Evolutionary conservation across 2,797 vertebrate species (phyloP).

Genomic region (Pampus argenteus): DNA sequence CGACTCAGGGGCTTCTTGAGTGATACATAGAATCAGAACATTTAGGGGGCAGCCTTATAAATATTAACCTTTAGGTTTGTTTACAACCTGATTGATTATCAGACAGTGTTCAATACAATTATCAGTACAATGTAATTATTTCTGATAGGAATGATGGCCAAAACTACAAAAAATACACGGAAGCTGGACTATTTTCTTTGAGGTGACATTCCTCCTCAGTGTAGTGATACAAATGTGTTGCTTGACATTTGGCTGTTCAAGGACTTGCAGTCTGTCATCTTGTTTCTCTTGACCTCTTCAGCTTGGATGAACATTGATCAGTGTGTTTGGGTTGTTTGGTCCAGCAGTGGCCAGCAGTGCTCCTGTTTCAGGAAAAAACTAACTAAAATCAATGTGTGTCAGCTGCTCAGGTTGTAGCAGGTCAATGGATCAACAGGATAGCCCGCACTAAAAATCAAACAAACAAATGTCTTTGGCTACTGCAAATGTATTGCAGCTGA

Average conservation of each 20-base stretch:
- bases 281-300: constrained; percentile 16
- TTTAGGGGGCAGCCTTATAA: too few relatives aligned
- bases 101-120: too few relatives aligned
- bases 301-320: constrained; percentile 26
- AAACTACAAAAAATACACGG: too few relatives aligned
- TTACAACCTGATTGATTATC: too few relatives aligned
- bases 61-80: too few relatives aligned
- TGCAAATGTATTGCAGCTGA: too few relatives aligned
- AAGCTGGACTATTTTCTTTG: too few relatives aligned
- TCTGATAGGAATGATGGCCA: too few relatives aligned
- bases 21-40: too few relatives aligned
- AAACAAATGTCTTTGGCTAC: too few relatives aligned
- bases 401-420: constrained; percentile 21
- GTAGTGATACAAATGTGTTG: not conserved
- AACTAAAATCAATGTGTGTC: constrained; percentile 35
- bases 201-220: not conserved
- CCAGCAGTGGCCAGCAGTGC: constrained; percentile 6
- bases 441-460: not conserved
- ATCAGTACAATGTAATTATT: too few relatives aligned
- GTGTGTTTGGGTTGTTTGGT: not conserved
- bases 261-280: constrained; percentile 14
- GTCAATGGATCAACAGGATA: constrained; percentile 5
- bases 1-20: too few relatives aligned
- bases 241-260: not conserved
- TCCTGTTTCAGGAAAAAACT: constrained; percentile 21